Evolutionary conservation across 2,797 vertebrate genomes (phyloP).

Genomic region (Schizopygopsis pylzovi): DNA sequence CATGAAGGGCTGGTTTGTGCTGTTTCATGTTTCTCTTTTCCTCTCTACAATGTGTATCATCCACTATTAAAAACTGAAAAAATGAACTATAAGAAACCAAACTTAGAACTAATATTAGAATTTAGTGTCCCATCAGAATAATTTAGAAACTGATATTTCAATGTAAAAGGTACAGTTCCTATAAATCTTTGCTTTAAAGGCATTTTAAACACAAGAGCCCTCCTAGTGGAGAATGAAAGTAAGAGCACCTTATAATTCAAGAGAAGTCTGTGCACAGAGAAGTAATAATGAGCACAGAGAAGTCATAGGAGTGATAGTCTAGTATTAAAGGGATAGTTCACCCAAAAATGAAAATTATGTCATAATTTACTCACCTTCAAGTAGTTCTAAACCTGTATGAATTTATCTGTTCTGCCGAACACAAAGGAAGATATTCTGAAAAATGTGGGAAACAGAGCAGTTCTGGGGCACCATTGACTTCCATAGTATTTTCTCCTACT

Average conservation of each 20-base stretch:
- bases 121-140: background rate
- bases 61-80: background rate
- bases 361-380: too few species aligned
- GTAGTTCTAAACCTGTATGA: too few species aligned
- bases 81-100: background rate
- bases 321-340: too few species aligned
- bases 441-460: too few species aligned
- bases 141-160: background rate
- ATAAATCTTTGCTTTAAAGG: background rate
- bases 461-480: too few species aligned
- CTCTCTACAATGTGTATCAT: background rate
- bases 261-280: too few species aligned
- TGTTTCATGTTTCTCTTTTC: background rate
- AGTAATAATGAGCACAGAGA: background rate
- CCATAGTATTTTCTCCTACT: too few species aligned
- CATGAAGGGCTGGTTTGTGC: background rate
- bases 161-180: background rate
- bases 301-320: background rate
- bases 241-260: background rate
- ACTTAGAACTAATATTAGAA: background rate
- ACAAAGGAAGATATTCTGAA: too few species aligned
- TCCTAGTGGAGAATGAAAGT: conserved; percentile 20
- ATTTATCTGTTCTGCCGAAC: too few species aligned
- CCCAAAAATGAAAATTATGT: too few species aligned
- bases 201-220: conserved; percentile 12